A percentile compares a stretch with the other conserved stretches of the same genome.
These are phyloP conservation scores for Australoheros scitulus DNA, from an alignment of 2,113 vertebrate species.

Conservation along the genomic window DNA sequence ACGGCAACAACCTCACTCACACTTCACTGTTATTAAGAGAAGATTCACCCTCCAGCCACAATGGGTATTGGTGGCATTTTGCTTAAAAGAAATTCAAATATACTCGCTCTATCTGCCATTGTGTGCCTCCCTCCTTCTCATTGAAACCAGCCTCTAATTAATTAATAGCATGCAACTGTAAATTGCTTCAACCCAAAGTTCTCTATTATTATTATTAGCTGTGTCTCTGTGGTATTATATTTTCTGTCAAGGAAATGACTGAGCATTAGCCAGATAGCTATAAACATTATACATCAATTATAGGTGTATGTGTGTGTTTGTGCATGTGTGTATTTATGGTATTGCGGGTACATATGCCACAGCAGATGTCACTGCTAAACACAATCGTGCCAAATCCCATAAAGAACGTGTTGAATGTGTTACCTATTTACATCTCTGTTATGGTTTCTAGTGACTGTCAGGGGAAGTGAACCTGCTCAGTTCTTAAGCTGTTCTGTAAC, in stretches of 20 bases:
- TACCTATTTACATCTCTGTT: neutral
- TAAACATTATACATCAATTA: neutral
- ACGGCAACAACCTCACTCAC: conserved; percentile 21
- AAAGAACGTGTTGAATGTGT: neutral
- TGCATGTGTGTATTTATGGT: neutral
- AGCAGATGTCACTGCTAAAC: no score
- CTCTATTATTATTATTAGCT: conserved; percentile 32
- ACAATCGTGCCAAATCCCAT: neutral
- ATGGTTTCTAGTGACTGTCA: neutral
- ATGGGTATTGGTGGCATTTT: conserved; percentile 44
- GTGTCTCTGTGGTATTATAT: conserved; percentile 41
- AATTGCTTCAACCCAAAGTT: conserved; percentile 44
- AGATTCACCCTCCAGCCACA: conserved; percentile 34
- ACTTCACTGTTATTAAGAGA: conserved; percentile 17
- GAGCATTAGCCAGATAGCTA: conserved; percentile 26
- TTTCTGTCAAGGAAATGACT: conserved; percentile 26
- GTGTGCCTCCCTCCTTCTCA: conserved; percentile 6
- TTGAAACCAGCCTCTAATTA: conserved; percentile 49
- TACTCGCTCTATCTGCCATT: neutral
- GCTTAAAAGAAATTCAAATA: conserved; percentile 13
- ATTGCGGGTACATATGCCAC: no score
- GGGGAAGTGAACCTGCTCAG: neutral
- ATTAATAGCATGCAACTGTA: conserved; percentile 54
- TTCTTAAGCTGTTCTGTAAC: neutral
- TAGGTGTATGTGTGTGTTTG: neutral